These are phyloP conservation scores for Galendromus occidentalis DNA, from an alignment of 1,140 invertebrate genomes.

Conservation along the genomic window DNA sequence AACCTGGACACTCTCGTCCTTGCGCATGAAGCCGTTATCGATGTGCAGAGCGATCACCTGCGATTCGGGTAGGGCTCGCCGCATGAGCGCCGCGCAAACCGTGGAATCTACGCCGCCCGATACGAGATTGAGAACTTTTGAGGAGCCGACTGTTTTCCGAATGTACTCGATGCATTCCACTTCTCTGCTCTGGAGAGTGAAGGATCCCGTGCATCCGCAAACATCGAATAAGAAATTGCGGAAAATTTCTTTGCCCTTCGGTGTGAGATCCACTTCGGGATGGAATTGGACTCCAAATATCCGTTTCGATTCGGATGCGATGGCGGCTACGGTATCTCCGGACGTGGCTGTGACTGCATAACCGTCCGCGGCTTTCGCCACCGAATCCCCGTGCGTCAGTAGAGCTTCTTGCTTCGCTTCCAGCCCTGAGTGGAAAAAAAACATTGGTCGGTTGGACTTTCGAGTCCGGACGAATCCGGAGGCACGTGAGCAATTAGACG, in stretches of 20 bases:
- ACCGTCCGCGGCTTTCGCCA: slow-evolving; percentile 65
- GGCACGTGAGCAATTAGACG: not conserved
- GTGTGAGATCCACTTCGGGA: slow-evolving; percentile 83
- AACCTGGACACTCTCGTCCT: slow-evolving; percentile 75
- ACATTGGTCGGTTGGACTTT: not conserved
- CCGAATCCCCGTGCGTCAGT: slow-evolving; percentile 88
- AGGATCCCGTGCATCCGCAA: slow-evolving; percentile 59
- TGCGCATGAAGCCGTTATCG: slow-evolving; percentile 97
- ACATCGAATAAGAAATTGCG: slow-evolving; percentile 88
- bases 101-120: slow-evolving; percentile 97
- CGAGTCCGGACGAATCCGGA: not conserved
- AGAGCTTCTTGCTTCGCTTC: slow-evolving; percentile 69
- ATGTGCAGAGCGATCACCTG: slow-evolving; percentile 92
- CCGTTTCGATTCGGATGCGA: slow-evolving; percentile 70
- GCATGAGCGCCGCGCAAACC: slow-evolving; percentile 82
- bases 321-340: slow-evolving; percentile 60
- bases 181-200: slow-evolving; percentile 68
- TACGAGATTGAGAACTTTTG: slow-evolving; percentile 68
- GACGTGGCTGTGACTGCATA: slow-evolving; percentile 66
- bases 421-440: slow-evolving; percentile 44
- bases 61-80: slow-evolving; percentile 64
- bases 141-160: slow-evolving; percentile 61
- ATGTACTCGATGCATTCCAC: slow-evolving; percentile 85
- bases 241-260: slow-evolving; percentile 72
- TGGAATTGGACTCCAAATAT: slow-evolving; percentile 97